Percentiles rank a stretch among this genome's conserved stretches.
These are phyloP conservation scores for Apogon hyalosoma DNA, from an alignment of 2,797 vertebrate species.

Conservation along the genomic window DNA sequence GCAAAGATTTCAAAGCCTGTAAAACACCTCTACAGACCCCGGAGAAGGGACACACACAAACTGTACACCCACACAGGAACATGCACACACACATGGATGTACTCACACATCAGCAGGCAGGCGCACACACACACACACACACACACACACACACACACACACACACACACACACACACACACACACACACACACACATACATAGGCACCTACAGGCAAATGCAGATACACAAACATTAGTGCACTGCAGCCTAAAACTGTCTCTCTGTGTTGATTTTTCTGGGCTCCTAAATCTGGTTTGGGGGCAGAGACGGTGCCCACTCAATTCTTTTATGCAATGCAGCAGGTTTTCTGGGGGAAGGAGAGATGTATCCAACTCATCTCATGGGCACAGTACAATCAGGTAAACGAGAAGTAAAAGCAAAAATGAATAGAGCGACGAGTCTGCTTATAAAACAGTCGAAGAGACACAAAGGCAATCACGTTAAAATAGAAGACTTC, in stretches of 20 bases:
- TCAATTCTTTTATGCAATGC: conserved; percentile 82
- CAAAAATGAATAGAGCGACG: conserved; percentile 57
- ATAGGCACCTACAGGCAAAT: conserved; percentile 80
- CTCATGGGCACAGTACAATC: conserved; percentile 75
- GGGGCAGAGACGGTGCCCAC: conserved; percentile 85
- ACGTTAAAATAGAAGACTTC: conserved; percentile 5
- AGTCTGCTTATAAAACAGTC: conserved; percentile 38
- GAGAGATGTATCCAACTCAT: conserved; percentile 72
- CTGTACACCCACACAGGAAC: conserved; percentile 67
- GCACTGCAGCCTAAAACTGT: conserved; percentile 82
- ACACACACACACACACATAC: conserved; percentile 52
- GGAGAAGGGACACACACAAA: conserved; percentile 73
- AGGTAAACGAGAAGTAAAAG: conserved; percentile 76
- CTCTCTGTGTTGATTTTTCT: conserved; percentile 81
- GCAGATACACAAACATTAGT: conserved; percentile 83
- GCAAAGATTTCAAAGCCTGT: conserved; percentile 72
- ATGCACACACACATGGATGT: conserved; percentile 19
- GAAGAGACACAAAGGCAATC: conserved; percentile 29
- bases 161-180: conserved; percentile 22
- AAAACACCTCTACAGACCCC: conserved; percentile 75
- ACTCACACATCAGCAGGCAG: conserved; percentile 9
- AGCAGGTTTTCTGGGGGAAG: conserved; percentile 80
- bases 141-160: conserved; percentile 4
- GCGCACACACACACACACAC: too few relatives aligned
- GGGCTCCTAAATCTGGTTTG: conserved; percentile 82